Conservation (phyloP, 2,888 invertebrate genomes). For the Mythimna vitellina region DNA sequence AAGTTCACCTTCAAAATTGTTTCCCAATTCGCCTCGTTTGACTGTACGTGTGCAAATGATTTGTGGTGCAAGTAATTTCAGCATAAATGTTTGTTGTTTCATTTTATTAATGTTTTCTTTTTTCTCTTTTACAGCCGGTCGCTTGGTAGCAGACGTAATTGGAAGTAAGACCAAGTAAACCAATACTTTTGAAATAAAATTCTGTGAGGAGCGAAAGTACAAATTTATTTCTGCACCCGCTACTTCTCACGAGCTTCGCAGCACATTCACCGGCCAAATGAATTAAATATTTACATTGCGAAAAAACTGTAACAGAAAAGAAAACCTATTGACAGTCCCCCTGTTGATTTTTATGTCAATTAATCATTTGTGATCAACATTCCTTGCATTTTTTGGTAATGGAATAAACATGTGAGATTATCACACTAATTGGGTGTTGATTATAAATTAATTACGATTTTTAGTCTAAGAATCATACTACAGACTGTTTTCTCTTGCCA, state of each 20-base stretch:
- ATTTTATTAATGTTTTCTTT: conserved; percentile 27
- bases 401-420: conserved; percentile 20
- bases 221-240: conserved; percentile 67
- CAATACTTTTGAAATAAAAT: conserved; percentile 57
- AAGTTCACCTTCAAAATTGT: too few species aligned
- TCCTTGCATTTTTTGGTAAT: conserved; percentile 37
- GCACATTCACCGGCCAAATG: conserved; percentile 61
- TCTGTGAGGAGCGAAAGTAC: conserved; percentile 68
- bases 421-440: conserved; percentile 48
- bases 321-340: conserved; percentile 1
- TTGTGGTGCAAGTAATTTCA: conserved; percentile 6
- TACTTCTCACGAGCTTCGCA: conserved; percentile 66
- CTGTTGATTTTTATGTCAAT: conserved; percentile 42
- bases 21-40: too few species aligned
- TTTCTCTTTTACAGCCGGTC: conserved; percentile 79
- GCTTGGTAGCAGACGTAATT: conserved; percentile 80
- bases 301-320: conserved; percentile 16
- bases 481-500: conserved; percentile 11
- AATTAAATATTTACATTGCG: conserved; percentile 41
- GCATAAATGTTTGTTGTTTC: background rate
- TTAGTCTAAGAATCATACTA: conserved; percentile 7
- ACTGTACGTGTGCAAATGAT: background rate
- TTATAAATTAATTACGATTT: conserved; percentile 50
- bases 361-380: conserved; percentile 63
- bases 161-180: conserved; percentile 80